Conservation (phyloP, 2,888 invertebrate genomes). For the Perithous albicinctus region DNA sequence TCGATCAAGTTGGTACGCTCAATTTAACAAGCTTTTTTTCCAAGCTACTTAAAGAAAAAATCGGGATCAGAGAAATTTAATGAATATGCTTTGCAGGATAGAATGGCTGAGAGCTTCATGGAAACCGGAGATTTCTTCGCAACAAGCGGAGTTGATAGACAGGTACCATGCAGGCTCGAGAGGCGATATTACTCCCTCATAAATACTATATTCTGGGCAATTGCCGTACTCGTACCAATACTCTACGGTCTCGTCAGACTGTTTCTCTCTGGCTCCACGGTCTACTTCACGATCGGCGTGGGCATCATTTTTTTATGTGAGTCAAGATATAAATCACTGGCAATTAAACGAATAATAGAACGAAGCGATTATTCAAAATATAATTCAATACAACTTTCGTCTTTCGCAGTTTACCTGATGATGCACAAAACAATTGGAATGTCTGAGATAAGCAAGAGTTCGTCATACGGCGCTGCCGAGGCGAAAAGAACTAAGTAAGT, state of each 20-base stretch:
- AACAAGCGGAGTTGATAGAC: slow-evolving; percentile 89
- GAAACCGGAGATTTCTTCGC: slow-evolving; percentile 92
- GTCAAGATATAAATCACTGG: slow-evolving; percentile 84
- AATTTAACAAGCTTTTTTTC: too few relatives aligned
- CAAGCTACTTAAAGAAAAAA: too few relatives aligned
- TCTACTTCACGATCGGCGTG: slow-evolving; percentile 89
- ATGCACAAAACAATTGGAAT: slow-evolving; percentile 93
- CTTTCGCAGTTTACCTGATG: slow-evolving; percentile 90
- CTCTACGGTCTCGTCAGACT: slow-evolving; percentile 89
- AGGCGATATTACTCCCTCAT: slow-evolving; percentile 89
- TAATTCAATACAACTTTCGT: slow-evolving; percentile 21
- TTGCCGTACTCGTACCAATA: slow-evolving; percentile 89
- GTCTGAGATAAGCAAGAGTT: slow-evolving; percentile 94
- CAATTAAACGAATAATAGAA: neutral
- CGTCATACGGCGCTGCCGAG: slow-evolving; percentile 90
- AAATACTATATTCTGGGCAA: slow-evolving; percentile 90
- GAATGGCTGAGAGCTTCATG: slow-evolving; percentile 90
- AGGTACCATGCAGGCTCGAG: slow-evolving; percentile 87
- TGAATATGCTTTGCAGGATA: slow-evolving; percentile 87
- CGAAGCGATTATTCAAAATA: neutral
- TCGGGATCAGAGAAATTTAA: too few relatives aligned
- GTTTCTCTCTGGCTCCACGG: slow-evolving; percentile 90
- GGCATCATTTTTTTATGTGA: slow-evolving; percentile 91
- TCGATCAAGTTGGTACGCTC: neutral
- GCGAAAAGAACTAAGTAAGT: slow-evolving; percentile 85